These are phyloP conservation scores for Polymixis flavicincta DNA, from an alignment of 2,888 invertebrate species.

Conservation along the genomic window DNA sequence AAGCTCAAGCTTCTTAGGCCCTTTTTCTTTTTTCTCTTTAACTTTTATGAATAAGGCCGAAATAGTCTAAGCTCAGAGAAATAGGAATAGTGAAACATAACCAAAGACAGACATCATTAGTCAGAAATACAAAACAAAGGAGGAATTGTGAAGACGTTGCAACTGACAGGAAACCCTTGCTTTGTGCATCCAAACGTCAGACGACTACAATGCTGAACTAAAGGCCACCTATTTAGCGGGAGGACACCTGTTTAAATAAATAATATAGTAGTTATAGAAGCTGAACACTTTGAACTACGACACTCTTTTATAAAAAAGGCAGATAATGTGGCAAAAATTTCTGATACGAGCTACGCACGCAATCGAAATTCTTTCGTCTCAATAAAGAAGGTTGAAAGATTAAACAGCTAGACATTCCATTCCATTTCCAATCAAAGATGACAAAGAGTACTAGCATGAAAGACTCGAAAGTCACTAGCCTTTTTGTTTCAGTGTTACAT, in stretches of 20 bases:
- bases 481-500: too few relatives aligned
- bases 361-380: not conserved
- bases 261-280: not conserved
- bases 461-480: too few relatives aligned
- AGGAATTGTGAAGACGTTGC: slow-evolving; percentile 22
- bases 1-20: too few relatives aligned
- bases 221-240: not conserved
- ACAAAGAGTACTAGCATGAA: not conserved
- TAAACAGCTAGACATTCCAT: too few relatives aligned
- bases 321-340: not conserved
- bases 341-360: not conserved
- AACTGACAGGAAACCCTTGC: slow-evolving; percentile 47
- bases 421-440: too few relatives aligned
- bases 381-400: too few relatives aligned
- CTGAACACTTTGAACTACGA: not conserved
- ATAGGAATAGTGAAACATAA: slow-evolving; percentile 1
- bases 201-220: slow-evolving; percentile 18
- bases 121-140: slow-evolving; percentile 44
- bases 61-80: not conserved
- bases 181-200: slow-evolving; percentile 39
- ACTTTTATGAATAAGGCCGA: too few relatives aligned
- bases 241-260: not conserved
- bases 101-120: slow-evolving; percentile 28
- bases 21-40: too few relatives aligned
- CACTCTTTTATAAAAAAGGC: not conserved